Evolutionary conservation across 1,140 invertebrate species (phyloP).

Genomic region (Propsilocerus akamusi): DNA sequence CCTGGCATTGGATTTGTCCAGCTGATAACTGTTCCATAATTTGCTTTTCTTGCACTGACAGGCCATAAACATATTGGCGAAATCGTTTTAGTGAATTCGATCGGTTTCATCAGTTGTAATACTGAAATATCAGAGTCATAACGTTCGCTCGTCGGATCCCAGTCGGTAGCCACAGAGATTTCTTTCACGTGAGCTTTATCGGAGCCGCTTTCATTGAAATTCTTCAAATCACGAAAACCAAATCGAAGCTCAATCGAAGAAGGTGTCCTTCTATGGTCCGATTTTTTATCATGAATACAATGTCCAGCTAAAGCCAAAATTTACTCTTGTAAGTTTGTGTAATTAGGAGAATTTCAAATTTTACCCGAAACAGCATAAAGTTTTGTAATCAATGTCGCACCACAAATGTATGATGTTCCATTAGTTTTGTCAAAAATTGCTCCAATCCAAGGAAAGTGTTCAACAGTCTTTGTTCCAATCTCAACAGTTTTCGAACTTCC

Average conservation of each 20-base stretch:
- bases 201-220: not conserved
- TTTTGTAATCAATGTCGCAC: not conserved
- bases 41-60: not conserved
- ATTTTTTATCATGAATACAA: not conserved
- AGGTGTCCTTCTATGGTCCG: not conserved
- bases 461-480: too few species aligned
- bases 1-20: not conserved
- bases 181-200: not conserved
- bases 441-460: not conserved
- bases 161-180: not conserved
- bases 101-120: not conserved
- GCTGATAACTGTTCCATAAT: not conserved
- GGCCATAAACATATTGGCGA: not conserved
- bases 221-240: not conserved
- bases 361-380: not conserved
- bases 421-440: not conserved
- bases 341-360: too few species aligned
- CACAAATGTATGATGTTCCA: not conserved
- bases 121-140: not conserved
- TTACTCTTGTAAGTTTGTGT: too few species aligned
- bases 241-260: not conserved
- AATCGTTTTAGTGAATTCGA: not conserved
- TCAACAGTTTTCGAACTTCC: too few species aligned
- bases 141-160: not conserved
- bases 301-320: too few species aligned